These are phyloP conservation scores for Rhogogaster chlorosoma DNA, from an alignment of 2,888 invertebrate genomes.

Conservation along the genomic window DNA sequence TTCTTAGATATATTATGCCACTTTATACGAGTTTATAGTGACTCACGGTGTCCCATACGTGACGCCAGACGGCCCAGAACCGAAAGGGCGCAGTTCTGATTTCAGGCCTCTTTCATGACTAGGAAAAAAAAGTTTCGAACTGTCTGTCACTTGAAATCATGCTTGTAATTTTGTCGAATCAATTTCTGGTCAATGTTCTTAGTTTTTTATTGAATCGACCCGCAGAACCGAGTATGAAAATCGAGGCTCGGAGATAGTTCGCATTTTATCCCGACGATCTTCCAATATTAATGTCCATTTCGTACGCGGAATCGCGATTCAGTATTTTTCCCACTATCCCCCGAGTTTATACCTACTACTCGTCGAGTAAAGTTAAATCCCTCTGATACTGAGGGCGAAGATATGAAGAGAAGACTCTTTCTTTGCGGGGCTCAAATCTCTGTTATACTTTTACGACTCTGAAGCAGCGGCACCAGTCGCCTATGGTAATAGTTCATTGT, in stretches of 20 bases:
- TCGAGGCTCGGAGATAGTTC: background rate
- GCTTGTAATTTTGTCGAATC: background rate
- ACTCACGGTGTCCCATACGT: conserved; percentile 28
- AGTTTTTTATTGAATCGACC: background rate
- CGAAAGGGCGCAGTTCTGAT: background rate
- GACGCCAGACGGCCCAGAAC: background rate
- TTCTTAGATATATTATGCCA: conserved; percentile 29
- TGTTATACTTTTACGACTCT: conserved; percentile 43
- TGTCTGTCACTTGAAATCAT: background rate
- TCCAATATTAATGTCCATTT: background rate
- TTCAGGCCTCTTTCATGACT: background rate
- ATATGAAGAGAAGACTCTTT: conserved; percentile 24
- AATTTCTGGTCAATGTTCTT: background rate
- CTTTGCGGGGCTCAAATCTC: conserved; percentile 37
- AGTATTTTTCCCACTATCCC: background rate
- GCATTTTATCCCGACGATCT: background rate
- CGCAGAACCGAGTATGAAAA: background rate
- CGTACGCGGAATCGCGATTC: background rate
- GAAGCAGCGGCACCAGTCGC: background rate
- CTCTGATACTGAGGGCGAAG: background rate
- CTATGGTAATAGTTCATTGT: conserved; percentile 38
- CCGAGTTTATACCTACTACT: background rate
- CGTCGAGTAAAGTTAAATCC: conserved; percentile 25
- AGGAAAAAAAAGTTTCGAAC: background rate
- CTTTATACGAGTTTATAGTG: conserved; percentile 33